Percentiles rank a stretch among this genome's conserved stretches.
Conservation (phyloP, 2,113 vertebrate species). For the Clinocottus analis region DNA sequence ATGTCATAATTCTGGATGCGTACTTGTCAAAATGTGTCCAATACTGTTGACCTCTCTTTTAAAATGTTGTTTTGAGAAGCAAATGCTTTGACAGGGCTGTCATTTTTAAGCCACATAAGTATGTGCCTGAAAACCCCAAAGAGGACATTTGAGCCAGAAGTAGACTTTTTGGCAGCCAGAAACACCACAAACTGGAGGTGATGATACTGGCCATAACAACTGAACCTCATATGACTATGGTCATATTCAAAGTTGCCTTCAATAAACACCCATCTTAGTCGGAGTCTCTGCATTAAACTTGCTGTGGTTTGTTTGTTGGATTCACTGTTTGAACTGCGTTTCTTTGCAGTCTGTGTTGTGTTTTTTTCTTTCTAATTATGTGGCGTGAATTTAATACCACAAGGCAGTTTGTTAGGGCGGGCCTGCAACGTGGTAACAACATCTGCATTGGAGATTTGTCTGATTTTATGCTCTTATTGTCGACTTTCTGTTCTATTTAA, state of each 20-base stretch:
- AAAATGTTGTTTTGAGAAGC: conserved; percentile 37
- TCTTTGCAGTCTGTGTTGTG: conserved; percentile 25
- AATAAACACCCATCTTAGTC: background rate
- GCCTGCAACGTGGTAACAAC: conserved; percentile 53
- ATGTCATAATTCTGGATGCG: conserved; percentile 1
- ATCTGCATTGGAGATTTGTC: conserved; percentile 68
- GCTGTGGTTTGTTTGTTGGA: conserved; percentile 23
- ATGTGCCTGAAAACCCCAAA: conserved; percentile 45
- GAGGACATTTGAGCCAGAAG: conserved; percentile 51
- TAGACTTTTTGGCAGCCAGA: conserved; percentile 44
- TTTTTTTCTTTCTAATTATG: conserved; percentile 20
- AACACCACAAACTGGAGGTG: conserved; percentile 55
- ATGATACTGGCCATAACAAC: conserved; percentile 39
- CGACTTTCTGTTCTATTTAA: conserved; percentile 40
- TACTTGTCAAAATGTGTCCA: conserved; percentile 9
- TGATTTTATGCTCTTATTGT: conserved; percentile 21
- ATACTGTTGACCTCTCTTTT: conserved; percentile 19
- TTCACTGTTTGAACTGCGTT: conserved; percentile 31
- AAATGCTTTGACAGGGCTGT: conserved; percentile 44
- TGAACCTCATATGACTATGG: conserved; percentile 18
- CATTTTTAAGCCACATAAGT: conserved; percentile 61
- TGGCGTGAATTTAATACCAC: conserved; percentile 44
- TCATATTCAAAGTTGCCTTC: background rate
- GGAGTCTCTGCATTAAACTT: conserved; percentile 12
- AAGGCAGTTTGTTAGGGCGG: conserved; percentile 54